A percentile compares a stretch with the other conserved stretches of the same genome.
These are phyloP conservation scores for Priocnemis perturbator DNA, from an alignment of 2,888 invertebrate genomes.

Conservation along the genomic window DNA sequence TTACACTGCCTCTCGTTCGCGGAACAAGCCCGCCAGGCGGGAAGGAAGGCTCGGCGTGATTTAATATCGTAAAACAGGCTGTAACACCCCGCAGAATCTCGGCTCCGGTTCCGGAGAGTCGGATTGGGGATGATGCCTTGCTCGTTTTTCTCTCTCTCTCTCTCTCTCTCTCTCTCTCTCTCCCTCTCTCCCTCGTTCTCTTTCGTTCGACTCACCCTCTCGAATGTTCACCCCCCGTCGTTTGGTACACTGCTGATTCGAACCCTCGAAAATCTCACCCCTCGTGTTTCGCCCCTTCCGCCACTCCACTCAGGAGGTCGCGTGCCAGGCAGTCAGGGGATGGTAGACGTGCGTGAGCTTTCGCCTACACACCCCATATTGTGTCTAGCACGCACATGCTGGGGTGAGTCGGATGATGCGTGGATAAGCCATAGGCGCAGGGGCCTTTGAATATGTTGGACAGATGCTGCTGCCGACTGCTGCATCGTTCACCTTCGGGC, in stretches of 20 bases:
- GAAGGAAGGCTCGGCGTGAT: conserved; percentile 47
- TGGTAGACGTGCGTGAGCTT: neutral
- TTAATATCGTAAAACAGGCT: conserved; percentile 62
- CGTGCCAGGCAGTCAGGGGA: neutral
- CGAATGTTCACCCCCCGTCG: neutral
- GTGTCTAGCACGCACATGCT: neutral
- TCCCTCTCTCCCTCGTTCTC: neutral
- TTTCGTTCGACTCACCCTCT: too few species aligned
- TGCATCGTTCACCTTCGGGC: neutral
- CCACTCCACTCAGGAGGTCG: neutral
- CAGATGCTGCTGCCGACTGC: neutral
- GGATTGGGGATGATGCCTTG: neutral
- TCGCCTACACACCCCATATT: conserved; percentile 5
- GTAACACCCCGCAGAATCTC: conserved; percentile 61
- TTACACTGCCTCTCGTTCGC: conserved; percentile 19
- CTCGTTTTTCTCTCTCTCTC: too few species aligned
- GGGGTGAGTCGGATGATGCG: neutral
- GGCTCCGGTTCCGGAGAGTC: conserved; percentile 65
- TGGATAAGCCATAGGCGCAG: neutral
- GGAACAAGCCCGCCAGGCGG: neutral
- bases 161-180: too few species aligned
- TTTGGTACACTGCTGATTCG: neutral
- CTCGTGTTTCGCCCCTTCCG: neutral
- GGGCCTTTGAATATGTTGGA: neutral
- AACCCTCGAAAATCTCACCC: neutral